Evolutionary conservation across 2,888 invertebrate genomes (phyloP).

Genomic region (Ctena decussata): DNA sequence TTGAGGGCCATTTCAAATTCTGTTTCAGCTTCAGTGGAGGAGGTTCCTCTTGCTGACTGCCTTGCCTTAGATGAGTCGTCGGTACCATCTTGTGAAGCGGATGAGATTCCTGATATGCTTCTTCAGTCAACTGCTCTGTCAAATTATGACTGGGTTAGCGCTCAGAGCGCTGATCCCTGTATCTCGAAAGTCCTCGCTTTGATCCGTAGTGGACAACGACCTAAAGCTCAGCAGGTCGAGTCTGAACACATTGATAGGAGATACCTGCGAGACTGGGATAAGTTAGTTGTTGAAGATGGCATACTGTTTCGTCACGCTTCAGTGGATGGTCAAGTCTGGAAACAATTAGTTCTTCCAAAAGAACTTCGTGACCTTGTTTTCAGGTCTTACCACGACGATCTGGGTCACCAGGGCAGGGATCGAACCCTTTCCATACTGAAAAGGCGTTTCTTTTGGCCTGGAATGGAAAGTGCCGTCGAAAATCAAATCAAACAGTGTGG

Average conservation of each 20-base stretch:
- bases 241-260: background rate
- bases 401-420: conserved; percentile 25
- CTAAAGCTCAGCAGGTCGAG: background rate
- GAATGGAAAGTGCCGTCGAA: conserved; percentile 18
- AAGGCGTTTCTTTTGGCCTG: conserved; percentile 24
- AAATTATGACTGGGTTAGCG: background rate
- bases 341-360: background rate
- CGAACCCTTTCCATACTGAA: background rate
- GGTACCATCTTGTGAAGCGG: background rate
- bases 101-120: background rate
- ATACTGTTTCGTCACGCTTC: background rate
- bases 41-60: background rate
- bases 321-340: background rate
- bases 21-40: background rate
- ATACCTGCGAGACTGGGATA: background rate
- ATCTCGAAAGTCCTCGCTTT: background rate
- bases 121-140: background rate
- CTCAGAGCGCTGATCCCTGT: background rate
- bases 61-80: background rate
- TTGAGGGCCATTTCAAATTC: background rate
- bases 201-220: background rate
- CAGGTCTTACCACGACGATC: conserved; percentile 4
- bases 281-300: background rate
- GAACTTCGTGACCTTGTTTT: background rate
- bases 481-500: conserved; percentile 19